phyloP scores from a whole-genome alignment of 2,888 invertebrate species.

The Hyposoter dolosus region DNA sequence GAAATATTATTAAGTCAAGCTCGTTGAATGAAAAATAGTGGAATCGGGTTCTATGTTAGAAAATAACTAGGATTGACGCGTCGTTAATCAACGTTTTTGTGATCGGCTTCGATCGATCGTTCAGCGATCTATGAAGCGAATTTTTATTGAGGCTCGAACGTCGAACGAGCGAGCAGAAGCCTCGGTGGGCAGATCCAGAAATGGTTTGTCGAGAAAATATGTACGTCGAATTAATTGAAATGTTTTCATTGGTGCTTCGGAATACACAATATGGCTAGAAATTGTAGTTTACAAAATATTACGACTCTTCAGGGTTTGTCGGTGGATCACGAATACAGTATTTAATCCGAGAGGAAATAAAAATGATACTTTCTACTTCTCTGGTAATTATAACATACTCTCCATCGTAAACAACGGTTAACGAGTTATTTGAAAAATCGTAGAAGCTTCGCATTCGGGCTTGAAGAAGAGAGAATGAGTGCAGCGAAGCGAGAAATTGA shows the following conservation, averaged over 20 bases:
- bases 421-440: constrained; percentile 48
- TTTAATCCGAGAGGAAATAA: constrained; percentile 2
- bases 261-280: background rate
- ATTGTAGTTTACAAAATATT: background rate
- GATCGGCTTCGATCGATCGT: background rate
- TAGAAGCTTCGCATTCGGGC: constrained; percentile 45
- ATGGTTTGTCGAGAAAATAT: background rate
- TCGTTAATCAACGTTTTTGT: background rate
- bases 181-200: background rate
- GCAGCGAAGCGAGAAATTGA: constrained; percentile 63
- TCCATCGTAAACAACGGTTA: constrained; percentile 32
- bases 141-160: background rate
- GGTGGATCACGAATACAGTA: background rate
- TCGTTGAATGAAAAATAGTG: background rate
- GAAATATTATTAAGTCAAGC: constrained; percentile 4
- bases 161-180: background rate
- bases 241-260: background rate
- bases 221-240: background rate
- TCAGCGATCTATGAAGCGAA: background rate
- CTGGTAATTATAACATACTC: constrained; percentile 28
- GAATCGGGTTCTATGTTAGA: background rate
- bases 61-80: constrained; percentile 4
- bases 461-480: constrained; percentile 56
- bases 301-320: background rate
- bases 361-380: constrained; percentile 24